phyloP scores from a whole-genome alignment of 2,888 invertebrate species.

The Leptogaster cylindrica region DNA sequence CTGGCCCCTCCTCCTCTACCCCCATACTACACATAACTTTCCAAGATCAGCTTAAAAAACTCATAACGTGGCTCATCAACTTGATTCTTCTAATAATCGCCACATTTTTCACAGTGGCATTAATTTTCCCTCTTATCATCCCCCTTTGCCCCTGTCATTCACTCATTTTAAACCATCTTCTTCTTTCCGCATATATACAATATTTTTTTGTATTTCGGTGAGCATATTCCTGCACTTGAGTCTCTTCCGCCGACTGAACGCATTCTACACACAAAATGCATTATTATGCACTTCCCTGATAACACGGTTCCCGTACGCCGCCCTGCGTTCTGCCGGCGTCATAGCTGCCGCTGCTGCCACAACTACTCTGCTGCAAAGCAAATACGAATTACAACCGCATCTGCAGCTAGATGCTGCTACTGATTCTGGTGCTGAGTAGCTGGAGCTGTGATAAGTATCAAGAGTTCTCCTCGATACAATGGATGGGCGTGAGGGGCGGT shows the following conservation, averaged over 20 bases:
- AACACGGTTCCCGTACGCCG: slow-evolving; percentile 13
- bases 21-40: background rate
- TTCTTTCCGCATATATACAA: slow-evolving; percentile 18
- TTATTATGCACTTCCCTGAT: slow-evolving; percentile 41
- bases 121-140: slow-evolving; percentile 13
- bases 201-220: slow-evolving; percentile 38
- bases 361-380: background rate
- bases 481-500: background rate
- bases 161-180: slow-evolving; percentile 10
- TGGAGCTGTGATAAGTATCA: background rate
- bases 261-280: slow-evolving; percentile 39
- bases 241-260: slow-evolving; percentile 36
- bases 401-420: background rate
- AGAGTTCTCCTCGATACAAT: background rate
- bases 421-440: slow-evolving; percentile 24
- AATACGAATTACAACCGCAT: background rate
- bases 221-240: slow-evolving; percentile 41
- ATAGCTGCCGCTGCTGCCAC: background rate
- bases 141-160: background rate
- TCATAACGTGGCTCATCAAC: slow-evolving; percentile 36
- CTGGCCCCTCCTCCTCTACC: background rate
- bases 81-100: slow-evolving; percentile 40
- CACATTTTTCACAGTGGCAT: slow-evolving; percentile 40
- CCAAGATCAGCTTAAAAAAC: slow-evolving; percentile 40
- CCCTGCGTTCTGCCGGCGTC: background rate